Base-by-base conservation (phyloP, 2,888 invertebrate genomes). In the Junonia oenone region DNA sequence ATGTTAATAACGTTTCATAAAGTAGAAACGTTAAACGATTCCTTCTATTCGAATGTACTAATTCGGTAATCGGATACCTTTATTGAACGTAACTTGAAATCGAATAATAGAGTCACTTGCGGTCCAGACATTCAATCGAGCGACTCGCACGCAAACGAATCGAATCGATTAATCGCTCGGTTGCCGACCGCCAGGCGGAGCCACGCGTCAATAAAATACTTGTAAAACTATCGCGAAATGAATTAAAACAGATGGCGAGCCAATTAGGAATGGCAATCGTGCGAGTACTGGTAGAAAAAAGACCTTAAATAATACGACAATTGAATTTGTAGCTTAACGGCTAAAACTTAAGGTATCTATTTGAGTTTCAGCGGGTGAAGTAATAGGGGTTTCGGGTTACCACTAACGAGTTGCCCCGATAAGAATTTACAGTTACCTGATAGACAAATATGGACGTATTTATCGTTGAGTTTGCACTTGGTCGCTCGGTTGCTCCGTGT, bases 201-300 rank as follows among this genome's bases (percentile, higher is more conserved):
- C 85, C 83, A 83, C 83, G 81, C 82, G 81, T 87, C 89, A 86
- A 83, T 89, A 87, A 88, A 89, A 88, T 88, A 86, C 89, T 85
- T 89, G 89, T 89, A 87, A 87, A 90, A 88, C 89, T 89, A 89
- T 89, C 85, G 88, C 87, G 74, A 86, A 88, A 85, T 89, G 89
- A 90, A 90, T 90, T 88, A 84, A 88, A 88, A 85, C 89, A 87
- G 83, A 89, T 87, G 87, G 81, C 74, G 81, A 86, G 81, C 88
- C 90, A 90, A 90, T 90, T 90, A 90, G 90, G 87, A 81, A 73
- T 82, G 80, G 81, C 89, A 90, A 87, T 87, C 85, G 90, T 83
- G 87, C 89, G 89, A 82, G 81, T 84, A 83, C 81, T 75, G 70
- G 71, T 76, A 80, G 38, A 83, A 87, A 88, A 88, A 88, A 87